Evolutionary conservation across 2,113 vertebrate genomes (phyloP).

Genomic region (Hemicordylus capensis): DNA sequence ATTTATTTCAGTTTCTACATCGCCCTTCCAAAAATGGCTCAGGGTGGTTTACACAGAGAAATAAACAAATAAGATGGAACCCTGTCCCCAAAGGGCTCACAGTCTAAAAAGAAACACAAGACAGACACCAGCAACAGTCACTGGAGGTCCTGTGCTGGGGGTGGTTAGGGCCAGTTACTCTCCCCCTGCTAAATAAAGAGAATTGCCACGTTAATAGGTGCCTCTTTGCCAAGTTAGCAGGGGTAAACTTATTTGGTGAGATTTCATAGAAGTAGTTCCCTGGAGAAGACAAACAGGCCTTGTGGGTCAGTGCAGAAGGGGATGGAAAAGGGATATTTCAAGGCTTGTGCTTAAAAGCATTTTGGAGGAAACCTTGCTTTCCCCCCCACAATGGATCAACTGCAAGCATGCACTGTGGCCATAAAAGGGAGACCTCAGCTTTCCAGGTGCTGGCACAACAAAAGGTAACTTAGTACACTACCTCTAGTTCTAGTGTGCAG

Average conservation of each 20-base stretch:
- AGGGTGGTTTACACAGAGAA: too few species aligned
- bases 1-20: too few species aligned
- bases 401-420: neutral
- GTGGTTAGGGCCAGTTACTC: too few species aligned
- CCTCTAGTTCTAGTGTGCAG: neutral
- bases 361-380: neutral
- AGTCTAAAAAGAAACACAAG: too few species aligned
- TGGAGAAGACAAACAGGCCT: neutral
- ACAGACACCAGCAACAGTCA: too few species aligned
- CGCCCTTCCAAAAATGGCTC: too few species aligned
- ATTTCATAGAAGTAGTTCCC: neutral
- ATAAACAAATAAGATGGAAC: too few species aligned
- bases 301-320: neutral
- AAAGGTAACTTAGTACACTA: conserved; percentile 1
- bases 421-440: neutral
- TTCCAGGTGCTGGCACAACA: neutral
- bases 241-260: neutral
- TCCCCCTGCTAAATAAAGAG: too few species aligned
- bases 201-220: too few species aligned
- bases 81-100: too few species aligned
- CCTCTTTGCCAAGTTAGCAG: too few species aligned
- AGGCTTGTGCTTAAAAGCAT: neutral
- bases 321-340: neutral
- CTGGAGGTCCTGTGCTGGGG: too few species aligned
- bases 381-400: neutral